Percentiles rank a stretch among this genome's conserved stretches.
Evolutionary conservation across 2,113 vertebrate species (phyloP).

Genomic region (Gopherus flavomarginatus): DNA sequence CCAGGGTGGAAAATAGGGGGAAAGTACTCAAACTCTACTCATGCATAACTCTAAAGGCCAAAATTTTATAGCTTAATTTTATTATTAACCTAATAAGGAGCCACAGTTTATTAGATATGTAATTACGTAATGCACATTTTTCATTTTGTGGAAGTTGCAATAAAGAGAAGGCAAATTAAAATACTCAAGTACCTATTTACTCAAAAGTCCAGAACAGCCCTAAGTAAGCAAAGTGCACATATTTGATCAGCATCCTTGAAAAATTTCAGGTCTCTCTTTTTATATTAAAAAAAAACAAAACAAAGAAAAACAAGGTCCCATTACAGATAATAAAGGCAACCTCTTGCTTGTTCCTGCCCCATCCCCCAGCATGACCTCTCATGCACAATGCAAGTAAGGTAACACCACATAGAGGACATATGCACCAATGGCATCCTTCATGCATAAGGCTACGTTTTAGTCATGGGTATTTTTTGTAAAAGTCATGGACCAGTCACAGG

Average conservation of each 20-base stretch:
- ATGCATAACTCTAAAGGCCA: not conserved
- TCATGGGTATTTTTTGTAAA: too few species aligned
- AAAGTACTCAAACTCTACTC: not conserved
- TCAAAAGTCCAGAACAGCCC: not conserved
- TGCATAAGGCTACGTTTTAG: not conserved
- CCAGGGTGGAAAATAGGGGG: not conserved
- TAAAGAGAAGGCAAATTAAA: conserved; percentile 43
- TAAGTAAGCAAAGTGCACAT: not conserved
- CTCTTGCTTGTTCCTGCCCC: not conserved
- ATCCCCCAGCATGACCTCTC: not conserved
- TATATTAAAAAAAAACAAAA: not conserved
- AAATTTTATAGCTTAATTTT: not conserved
- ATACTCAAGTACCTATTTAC: conserved; percentile 43
- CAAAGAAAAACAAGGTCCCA: not conserved
- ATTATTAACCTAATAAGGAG: not conserved
- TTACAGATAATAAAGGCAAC: not conserved
- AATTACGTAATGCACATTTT: not conserved
- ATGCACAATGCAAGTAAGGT: not conserved
- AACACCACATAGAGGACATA: not conserved
- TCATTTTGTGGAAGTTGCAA: not conserved
- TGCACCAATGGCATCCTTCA: not conserved
- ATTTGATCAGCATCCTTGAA: conserved; percentile 43
- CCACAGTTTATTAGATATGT: not conserved
- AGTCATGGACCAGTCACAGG: too few species aligned
- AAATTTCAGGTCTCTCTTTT: conserved; percentile 54